Evolutionary conservation across 2,888 invertebrate genomes (phyloP).

Genomic region (Palloptera scutellata): DNA sequence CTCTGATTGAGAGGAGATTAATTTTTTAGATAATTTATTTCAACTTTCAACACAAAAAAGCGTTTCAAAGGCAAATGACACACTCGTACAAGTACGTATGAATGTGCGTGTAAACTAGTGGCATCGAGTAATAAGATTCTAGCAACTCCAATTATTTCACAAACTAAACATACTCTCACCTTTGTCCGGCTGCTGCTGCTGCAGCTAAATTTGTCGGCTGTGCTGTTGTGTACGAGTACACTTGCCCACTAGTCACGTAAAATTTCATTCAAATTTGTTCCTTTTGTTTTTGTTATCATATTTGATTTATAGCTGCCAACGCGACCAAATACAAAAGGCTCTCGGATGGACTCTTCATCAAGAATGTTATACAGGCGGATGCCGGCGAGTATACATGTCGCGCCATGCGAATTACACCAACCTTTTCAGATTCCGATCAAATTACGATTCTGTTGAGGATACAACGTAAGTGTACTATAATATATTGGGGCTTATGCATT

Average conservation of each 20-base stretch:
- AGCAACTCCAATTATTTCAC: no score
- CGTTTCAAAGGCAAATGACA: no score
- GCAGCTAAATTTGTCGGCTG: no score
- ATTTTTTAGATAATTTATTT: no score
- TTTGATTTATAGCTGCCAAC: constrained; percentile 54
- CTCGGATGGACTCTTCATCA: constrained; percentile 68
- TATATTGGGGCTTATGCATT: constrained; percentile 4
- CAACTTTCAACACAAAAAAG: no score
- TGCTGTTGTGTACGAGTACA: no score
- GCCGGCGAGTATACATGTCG: constrained; percentile 69
- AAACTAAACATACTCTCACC: no score
- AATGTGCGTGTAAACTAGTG: no score
- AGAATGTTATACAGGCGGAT: constrained; percentile 67
- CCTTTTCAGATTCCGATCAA: constrained; percentile 66
- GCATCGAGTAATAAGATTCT: no score
- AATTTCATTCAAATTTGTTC: background rate
- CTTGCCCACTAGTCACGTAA: background rate
- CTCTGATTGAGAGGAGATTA: no score
- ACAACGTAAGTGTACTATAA: constrained; percentile 66
- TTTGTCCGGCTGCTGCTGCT: no score
- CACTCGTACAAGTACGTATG: no score
- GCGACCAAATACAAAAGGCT: constrained; percentile 64
- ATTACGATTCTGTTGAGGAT: constrained; percentile 68
- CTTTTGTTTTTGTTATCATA: constrained; percentile 1
- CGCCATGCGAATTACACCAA: constrained; percentile 67